Conservation (phyloP, 2,888 invertebrate species). For the Eupithecia abbreviata region DNA sequence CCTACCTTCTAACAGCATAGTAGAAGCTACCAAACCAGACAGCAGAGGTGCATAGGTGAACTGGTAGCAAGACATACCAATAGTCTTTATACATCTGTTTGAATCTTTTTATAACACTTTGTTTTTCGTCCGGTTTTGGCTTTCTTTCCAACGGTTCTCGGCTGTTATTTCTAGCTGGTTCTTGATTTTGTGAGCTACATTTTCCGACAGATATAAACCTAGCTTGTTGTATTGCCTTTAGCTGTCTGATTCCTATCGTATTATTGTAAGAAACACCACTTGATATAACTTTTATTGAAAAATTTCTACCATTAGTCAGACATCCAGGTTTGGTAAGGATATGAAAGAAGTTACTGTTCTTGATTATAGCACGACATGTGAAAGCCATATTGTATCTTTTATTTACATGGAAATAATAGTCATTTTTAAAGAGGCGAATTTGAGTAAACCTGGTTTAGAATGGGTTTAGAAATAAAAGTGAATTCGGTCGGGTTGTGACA, state of each 20-base stretch:
- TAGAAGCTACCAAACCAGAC: conserved; percentile 96
- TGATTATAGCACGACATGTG: conserved; percentile 62
- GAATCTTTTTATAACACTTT: conserved; percentile 82
- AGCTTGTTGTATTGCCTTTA: conserved; percentile 49
- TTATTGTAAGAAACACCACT: conserved; percentile 61
- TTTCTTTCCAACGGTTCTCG: conserved; percentile 26
- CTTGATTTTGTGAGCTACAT: conserved; percentile 52
- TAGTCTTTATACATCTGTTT: conserved; percentile 97
- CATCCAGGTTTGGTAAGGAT: conserved; percentile 68
- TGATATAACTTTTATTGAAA: conserved; percentile 59
- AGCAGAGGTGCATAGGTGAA: conserved; percentile 94
- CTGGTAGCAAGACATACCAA: conserved; percentile 98
- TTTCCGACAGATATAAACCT: conserved; percentile 49
- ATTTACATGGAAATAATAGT: conserved; percentile 43
- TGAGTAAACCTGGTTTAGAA: conserved; percentile 19
- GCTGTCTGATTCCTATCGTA: conserved; percentile 43
- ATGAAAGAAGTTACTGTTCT: conserved; percentile 59
- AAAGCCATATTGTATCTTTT: conserved; percentile 62
- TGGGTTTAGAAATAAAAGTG: conserved; percentile 1
- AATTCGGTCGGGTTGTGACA: conserved; percentile 5
- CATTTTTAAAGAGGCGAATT: conserved; percentile 44
- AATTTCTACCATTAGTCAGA: conserved; percentile 59
- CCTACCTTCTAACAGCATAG: conserved; percentile 91
- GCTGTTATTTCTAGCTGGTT: conserved; percentile 30
- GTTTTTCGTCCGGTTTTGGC: conserved; percentile 66